Evolutionary conservation across 2,888 invertebrate species (phyloP), one percentile per base, ranked within the genome.

Genomic region (Chrysodeixis includens): DNA sequence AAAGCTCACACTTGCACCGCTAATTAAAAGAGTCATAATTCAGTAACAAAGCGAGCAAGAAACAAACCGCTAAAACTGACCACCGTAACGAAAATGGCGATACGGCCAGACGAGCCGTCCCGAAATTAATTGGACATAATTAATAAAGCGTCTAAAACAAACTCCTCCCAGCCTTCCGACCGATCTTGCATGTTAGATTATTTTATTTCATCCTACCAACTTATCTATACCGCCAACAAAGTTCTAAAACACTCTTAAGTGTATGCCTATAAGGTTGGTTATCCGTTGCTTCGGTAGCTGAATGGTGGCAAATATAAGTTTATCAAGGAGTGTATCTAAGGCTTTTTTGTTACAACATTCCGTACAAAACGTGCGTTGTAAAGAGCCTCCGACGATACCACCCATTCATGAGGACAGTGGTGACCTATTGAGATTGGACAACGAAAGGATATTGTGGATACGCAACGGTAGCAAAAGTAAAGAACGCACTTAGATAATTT

Each of bases 261-360:
- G 10, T 1, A 32, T 10, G 0, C 0, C 0, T 0, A 40, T 86
- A 90, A 80, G 79, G 85, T 81, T 62, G 35, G 86, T 62, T 81
- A 64, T 88, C 10, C 53, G 61, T 57, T 63, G 26, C 14, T 40
- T 35, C 12, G 14, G 30, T 51, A 12, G 20, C 76, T 66, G 58
- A 44, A 44, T 63, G 83, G 74, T 68, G 54, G 89, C 76, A 90
- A 85, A 88, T 82, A 78, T 78, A 84, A 83, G 82, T 82, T 87
- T 89, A 90, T 90, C 89, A 84, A 90, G 88, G 90, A 93, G 92
- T 92, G 93, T 93, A 92, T 93, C 93, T 93, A 90, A 93, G 86
- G 92, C 90, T 91, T 95, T 94, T 95, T 95, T 95, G 93, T 94
- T 90, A 92, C 90, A 90, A 87, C 95, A 95, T 95, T 95, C 95